A percentile compares a stretch with the other conserved stretches of the same genome.
Conservation (phyloP, 2,888 invertebrate species). For the Agonopterix heracliana region DNA sequence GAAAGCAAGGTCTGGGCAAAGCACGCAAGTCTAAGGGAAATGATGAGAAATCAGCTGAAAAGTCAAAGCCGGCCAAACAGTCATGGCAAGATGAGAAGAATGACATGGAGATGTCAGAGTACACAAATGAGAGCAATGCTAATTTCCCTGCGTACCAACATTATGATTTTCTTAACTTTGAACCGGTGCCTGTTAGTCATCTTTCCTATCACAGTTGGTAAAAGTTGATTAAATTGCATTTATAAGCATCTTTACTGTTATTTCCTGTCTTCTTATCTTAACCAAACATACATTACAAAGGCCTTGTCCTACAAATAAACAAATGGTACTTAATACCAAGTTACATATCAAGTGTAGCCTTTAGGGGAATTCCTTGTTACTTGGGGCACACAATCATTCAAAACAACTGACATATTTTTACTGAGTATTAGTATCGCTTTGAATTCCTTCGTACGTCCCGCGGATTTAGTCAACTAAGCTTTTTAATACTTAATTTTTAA, state of each 20-base stretch:
- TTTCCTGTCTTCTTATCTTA: neutral
- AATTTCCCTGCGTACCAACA: conserved; percentile 47
- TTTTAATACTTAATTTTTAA: no score
- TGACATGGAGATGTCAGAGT: conserved; percentile 27
- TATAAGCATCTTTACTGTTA: conserved; percentile 35
- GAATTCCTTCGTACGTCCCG: no score
- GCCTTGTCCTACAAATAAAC: neutral
- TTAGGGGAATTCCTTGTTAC: no score
- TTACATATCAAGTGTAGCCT: no score
- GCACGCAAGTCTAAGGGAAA: conserved; percentile 40
- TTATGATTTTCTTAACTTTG: conserved; percentile 58
- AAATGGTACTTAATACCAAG: no score
- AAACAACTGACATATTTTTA: no score
- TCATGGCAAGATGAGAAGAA: conserved; percentile 43
- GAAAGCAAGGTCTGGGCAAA: conserved; percentile 53
- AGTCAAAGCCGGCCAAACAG: conserved; percentile 29
- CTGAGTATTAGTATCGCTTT: no score
- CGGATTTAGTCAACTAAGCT: no score
- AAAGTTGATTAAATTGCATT: conserved; percentile 17
- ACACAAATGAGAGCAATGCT: conserved; percentile 22
- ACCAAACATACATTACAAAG: conserved; percentile 2
- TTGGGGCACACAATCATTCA: no score
- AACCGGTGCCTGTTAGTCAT: conserved; percentile 63
- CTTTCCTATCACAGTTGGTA: conserved; percentile 6
- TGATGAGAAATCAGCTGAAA: conserved; percentile 41